Evolutionary conservation across 2,113 vertebrate genomes (phyloP).

Genomic region (Cynocephalus volans): DNA sequence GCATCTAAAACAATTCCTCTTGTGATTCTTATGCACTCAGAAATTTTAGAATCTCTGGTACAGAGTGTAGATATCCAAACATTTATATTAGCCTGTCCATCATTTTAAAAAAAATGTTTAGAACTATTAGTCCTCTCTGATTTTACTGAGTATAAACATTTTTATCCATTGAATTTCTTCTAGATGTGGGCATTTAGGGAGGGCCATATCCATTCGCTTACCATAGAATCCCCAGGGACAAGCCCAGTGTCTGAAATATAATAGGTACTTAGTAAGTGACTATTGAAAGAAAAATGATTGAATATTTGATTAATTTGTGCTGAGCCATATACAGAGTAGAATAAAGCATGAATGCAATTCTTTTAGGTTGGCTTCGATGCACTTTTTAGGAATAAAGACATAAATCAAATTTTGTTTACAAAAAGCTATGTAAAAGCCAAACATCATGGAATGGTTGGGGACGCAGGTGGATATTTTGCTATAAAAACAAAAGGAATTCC

Average conservation of each 20-base stretch:
- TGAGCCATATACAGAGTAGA: not conserved
- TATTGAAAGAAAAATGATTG: not conserved
- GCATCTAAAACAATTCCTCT: not conserved
- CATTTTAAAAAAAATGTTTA: not conserved
- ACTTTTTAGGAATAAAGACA: not conserved
- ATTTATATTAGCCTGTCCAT: not conserved
- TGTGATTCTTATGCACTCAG: not conserved
- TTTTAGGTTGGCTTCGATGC: not conserved
- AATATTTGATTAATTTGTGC: not conserved
- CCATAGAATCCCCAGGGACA: not conserved
- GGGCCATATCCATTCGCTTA: not conserved
- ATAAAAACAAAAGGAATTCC: conserved; percentile 1
- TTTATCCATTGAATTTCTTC: not conserved
- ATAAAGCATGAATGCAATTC: not conserved
- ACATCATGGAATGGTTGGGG: not conserved
- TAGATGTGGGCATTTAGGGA: not conserved
- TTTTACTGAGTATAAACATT: not conserved
- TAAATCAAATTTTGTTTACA: not conserved
- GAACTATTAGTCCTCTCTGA: not conserved
- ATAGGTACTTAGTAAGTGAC: not conserved
- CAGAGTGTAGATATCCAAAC: not conserved
- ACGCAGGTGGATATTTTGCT: not conserved
- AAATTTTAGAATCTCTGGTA: not conserved
- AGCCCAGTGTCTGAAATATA: not conserved
- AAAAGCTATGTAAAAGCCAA: not conserved